phyloP scores from a whole-genome alignment of 2,797 vertebrate species.

The Lepus townsendii region DNA sequence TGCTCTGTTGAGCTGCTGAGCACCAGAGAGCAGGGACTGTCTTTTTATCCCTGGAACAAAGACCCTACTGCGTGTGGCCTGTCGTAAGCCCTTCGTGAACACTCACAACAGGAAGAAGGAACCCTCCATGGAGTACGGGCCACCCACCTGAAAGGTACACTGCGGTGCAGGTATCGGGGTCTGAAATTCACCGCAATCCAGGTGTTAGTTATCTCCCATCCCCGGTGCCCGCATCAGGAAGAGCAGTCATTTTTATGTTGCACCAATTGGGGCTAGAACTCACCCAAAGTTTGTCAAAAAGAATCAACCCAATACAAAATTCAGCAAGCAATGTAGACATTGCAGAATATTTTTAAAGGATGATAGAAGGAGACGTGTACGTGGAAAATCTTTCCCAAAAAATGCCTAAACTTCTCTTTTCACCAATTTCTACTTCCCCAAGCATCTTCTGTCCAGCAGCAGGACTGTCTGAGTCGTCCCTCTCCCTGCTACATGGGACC shows the following conservation, averaged over 20 bases:
- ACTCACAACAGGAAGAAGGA: not conserved
- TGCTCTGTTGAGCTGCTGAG: too few relatives aligned
- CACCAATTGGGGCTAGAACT: not conserved
- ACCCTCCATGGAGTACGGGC: not conserved
- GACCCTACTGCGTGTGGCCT: too few relatives aligned
- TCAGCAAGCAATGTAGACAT: not conserved
- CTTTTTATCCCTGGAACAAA: not conserved
- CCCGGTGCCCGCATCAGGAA: too few relatives aligned
- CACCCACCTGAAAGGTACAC: not conserved
- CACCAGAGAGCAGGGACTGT: not conserved
- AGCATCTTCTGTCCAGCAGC: not conserved
- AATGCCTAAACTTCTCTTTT: not conserved
- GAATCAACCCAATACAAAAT: not conserved
- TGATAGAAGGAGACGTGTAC: not conserved
- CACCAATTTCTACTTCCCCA: too few relatives aligned
- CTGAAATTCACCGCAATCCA: not conserved
- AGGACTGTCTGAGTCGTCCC: not conserved
- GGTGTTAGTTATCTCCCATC: not conserved
- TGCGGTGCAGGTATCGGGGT: rapidly evolving
- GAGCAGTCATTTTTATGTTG: not conserved
- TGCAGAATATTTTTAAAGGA: too few relatives aligned
- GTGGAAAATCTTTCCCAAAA: not conserved
- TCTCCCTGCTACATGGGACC: rapidly evolving
- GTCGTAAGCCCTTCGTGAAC: not conserved
- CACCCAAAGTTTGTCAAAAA: not conserved